phyloP scores from a whole-genome alignment of 2,797 vertebrate genomes.

The Acipenser oxyrinchus region DNA sequence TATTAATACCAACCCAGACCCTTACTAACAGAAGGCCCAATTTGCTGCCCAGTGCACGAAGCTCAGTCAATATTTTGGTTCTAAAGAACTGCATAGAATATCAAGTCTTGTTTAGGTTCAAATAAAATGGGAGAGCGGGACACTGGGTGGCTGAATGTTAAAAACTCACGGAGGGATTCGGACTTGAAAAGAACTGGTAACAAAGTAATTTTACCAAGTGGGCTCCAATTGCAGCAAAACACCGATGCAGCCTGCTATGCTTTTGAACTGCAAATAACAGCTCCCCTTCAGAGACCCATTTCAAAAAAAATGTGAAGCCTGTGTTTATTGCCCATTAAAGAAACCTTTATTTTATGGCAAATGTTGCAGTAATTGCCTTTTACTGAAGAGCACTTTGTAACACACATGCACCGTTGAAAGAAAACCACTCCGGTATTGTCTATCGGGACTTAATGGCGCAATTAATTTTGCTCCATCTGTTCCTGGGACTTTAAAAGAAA shows the following conservation, averaged over 20 bases:
- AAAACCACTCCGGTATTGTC: constrained; percentile 85
- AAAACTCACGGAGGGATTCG: background rate
- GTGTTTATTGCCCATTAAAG: constrained; percentile 90
- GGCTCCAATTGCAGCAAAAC: constrained; percentile 54
- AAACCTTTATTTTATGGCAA: constrained; percentile 87
- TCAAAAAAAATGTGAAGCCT: constrained; percentile 75
- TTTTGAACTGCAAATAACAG: constrained; percentile 70
- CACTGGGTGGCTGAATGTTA: constrained; percentile 5
- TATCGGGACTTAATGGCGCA: constrained; percentile 89
- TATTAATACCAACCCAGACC: background rate
- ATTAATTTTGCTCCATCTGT: constrained; percentile 96
- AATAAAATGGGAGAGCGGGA: background rate
- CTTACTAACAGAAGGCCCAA: too few relatives aligned
- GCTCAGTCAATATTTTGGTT: background rate
- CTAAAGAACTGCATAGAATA: constrained; percentile 1
- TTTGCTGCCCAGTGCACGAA: background rate
- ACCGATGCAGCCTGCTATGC: constrained; percentile 59
- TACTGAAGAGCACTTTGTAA: constrained; percentile 83
- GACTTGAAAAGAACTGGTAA: background rate
- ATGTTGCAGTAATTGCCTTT: constrained; percentile 85
- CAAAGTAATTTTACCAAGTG: constrained; percentile 14
- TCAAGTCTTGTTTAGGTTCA: background rate
- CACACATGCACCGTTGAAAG: constrained; percentile 82
- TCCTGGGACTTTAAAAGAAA: constrained; percentile 93
- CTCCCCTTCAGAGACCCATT: constrained; percentile 74